These are phyloP conservation scores for Matsumyia berberina DNA, from an alignment of 2,888 invertebrate genomes.

Conservation along the genomic window DNA sequence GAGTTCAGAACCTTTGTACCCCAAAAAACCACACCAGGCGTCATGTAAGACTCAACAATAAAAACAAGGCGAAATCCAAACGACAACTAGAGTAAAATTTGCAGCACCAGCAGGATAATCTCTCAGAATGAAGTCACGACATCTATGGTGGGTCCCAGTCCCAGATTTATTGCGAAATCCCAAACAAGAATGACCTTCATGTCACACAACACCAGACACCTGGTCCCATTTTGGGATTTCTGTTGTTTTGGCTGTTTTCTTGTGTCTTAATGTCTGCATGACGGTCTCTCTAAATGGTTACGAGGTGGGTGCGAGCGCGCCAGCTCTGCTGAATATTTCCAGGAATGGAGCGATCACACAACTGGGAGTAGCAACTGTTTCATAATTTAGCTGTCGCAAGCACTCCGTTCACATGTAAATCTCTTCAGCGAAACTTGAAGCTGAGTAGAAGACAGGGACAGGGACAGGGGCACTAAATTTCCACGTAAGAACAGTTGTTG, in stretches of 20 bases:
- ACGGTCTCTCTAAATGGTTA: slow-evolving; percentile 54
- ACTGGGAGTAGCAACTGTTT: slow-evolving; percentile 64
- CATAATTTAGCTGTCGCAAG: slow-evolving; percentile 60
- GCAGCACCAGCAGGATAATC: slow-evolving; percentile 54
- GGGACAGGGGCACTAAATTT: slow-evolving; percentile 5
- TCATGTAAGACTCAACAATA: slow-evolving; percentile 10
- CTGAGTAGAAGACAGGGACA: slow-evolving; percentile 14
- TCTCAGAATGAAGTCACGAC: slow-evolving; percentile 69
- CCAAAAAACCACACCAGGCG: slow-evolving; percentile 25
- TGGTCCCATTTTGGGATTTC: slow-evolving; percentile 62
- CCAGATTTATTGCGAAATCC: slow-evolving; percentile 72
- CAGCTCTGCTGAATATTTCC: slow-evolving; percentile 45
- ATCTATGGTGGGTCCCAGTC: slow-evolving; percentile 17
- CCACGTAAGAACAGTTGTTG: background rate
- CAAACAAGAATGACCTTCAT: slow-evolving; percentile 74
- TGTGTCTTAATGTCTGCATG: slow-evolving; percentile 43
- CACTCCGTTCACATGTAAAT: slow-evolving; percentile 54
- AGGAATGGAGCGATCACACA: slow-evolving; percentile 54
- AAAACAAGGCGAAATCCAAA: slow-evolving; percentile 12
- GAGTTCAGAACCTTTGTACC: slow-evolving; percentile 64
- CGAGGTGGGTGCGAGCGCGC: slow-evolving; percentile 53
- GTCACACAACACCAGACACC: slow-evolving; percentile 74
- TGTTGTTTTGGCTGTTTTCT: slow-evolving; percentile 20
- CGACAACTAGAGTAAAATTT: slow-evolving; percentile 58
- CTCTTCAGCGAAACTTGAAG: slow-evolving; percentile 26